Evolutionary conservation across 2,888 invertebrate genomes (phyloP).

Genomic region (Neuroscelio doddi): DNA sequence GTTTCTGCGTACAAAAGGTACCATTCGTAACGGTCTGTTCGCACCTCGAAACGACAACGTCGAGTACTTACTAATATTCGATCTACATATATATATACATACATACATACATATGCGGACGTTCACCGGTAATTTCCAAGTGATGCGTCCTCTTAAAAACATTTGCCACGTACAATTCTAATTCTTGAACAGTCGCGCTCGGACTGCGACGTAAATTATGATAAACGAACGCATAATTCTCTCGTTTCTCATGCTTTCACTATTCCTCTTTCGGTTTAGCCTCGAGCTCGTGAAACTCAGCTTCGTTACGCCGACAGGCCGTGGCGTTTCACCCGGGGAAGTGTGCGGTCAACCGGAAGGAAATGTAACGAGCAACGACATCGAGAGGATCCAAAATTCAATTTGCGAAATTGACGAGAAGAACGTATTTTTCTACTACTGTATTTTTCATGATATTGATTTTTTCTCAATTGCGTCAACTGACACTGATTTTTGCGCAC

Average conservation of each 20-base stretch:
- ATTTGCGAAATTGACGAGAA: conserved; percentile 1
- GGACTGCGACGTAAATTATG: conserved; percentile 52
- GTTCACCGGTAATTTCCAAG: conserved; percentile 8
- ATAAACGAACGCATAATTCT: conserved; percentile 59
- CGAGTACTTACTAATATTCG: neutral
- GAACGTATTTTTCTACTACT: too few relatives aligned
- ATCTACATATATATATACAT: too few relatives aligned
- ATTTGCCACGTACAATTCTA: conserved; percentile 37
- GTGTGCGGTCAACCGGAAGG: conserved; percentile 10
- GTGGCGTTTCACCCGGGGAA: neutral
- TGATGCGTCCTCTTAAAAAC: neutral
- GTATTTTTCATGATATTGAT: too few relatives aligned
- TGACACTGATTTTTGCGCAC: too few relatives aligned
- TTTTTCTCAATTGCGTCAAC: too few relatives aligned
- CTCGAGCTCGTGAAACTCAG: conserved; percentile 42
- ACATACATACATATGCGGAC: neutral
- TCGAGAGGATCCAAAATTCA: too few relatives aligned
- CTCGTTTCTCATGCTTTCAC: conserved; percentile 62
- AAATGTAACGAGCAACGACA: conserved; percentile 4
- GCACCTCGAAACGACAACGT: too few relatives aligned
- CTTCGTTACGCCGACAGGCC: conserved; percentile 31
- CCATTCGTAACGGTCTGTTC: too few relatives aligned
- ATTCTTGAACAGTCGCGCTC: conserved; percentile 45
- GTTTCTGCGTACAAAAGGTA: neutral
- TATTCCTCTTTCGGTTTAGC: conserved; percentile 12